These are phyloP conservation scores for Oligia latruncula DNA, from an alignment of 2,888 invertebrate genomes.

Conservation along the genomic window DNA sequence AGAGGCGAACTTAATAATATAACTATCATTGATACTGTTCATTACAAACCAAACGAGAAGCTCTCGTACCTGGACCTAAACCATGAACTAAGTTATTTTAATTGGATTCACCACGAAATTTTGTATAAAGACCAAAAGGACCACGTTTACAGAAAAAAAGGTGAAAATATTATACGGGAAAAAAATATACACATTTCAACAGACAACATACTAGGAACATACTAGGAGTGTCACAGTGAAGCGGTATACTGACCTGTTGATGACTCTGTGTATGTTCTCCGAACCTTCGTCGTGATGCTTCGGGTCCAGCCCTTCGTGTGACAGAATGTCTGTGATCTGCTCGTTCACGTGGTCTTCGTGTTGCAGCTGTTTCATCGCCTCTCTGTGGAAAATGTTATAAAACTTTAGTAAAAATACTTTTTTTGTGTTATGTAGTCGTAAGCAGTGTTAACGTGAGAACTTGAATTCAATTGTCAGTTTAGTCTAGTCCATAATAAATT, in stretches of 20 bases:
- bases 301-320: slow-evolving; percentile 77
- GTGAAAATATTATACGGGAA: neutral
- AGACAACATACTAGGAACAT: slow-evolving; percentile 31
- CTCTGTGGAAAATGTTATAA: slow-evolving; percentile 69
- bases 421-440: neutral
- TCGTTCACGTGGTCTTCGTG: slow-evolving; percentile 84
- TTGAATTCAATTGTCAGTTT: neutral
- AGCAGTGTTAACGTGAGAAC: neutral
- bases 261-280: slow-evolving; percentile 91
- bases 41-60: too few relatives aligned
- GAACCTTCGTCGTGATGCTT: slow-evolving; percentile 83
- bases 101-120: too few relatives aligned
- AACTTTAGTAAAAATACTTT: neutral
- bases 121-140: neutral
- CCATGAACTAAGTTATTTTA: too few relatives aligned
- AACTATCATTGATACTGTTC: too few relatives aligned
- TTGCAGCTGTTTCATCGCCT: slow-evolving; percentile 85
- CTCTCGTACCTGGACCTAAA: too few relatives aligned
- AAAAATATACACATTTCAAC: slow-evolving; percentile 8
- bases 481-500: neutral
- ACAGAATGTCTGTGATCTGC: slow-evolving; percentile 81
- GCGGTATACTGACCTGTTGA: slow-evolving; percentile 89
- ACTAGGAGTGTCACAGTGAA: slow-evolving; percentile 1
- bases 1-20: too few relatives aligned
- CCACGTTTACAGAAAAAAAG: neutral